These are phyloP conservation scores for Tragelaphus imberbis DNA, from an alignment of 2,113 vertebrate genomes.

Conservation along the genomic window DNA sequence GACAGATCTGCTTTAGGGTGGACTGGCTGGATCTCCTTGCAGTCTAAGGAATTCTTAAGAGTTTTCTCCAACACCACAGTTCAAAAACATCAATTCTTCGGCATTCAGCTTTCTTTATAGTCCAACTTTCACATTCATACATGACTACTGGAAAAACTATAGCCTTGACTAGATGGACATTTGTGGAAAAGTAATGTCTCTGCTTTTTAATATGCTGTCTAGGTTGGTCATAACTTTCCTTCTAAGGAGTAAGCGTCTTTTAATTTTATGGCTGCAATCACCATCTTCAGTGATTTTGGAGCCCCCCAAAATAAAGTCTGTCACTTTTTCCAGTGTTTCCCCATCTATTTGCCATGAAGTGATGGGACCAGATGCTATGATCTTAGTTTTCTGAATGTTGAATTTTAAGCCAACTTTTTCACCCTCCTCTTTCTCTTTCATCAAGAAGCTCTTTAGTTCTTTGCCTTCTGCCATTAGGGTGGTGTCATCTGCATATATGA, in stretches of 20 bases:
- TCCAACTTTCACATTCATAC: neutral
- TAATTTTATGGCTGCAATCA: neutral
- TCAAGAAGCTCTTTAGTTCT: neutral
- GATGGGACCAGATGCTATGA: neutral
- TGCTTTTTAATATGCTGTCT: neutral
- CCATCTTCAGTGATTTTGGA: neutral
- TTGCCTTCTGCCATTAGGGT: neutral
- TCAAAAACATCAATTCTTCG: neutral
- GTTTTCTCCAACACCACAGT: neutral
- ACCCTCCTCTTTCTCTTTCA: neutral
- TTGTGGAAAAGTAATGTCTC: neutral
- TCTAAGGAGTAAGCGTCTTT: neutral
- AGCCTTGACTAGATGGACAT: neutral
- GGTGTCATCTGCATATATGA: neutral
- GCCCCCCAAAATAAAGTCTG: fast-evolving
- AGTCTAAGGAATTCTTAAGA: neutral
- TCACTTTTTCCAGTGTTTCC: neutral
- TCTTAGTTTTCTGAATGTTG: neutral
- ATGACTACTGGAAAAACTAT: neutral
- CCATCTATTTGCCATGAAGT: neutral
- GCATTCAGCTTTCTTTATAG: neutral
- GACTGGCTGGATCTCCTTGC: neutral
- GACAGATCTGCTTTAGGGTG: neutral
- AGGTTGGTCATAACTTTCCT: neutral
- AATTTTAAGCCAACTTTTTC: neutral